Evolutionary conservation across 2,888 invertebrate species (phyloP).

Genomic region (Pediacus dermestoides): DNA sequence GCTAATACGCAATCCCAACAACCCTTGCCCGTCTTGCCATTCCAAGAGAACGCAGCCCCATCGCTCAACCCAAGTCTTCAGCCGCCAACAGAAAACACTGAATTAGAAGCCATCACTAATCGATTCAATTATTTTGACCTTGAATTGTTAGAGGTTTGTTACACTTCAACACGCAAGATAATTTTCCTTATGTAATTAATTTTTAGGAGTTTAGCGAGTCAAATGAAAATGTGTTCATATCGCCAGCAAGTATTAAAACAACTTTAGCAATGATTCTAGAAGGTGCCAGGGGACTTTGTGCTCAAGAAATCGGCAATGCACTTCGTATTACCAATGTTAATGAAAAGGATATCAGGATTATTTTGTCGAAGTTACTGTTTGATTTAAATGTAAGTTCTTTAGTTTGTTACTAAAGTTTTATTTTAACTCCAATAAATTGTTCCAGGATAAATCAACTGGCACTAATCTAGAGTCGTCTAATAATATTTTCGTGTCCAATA

Average conservation of each 20-base stretch:
- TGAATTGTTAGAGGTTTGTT: conserved; percentile 42
- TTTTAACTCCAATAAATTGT: conserved; percentile 11
- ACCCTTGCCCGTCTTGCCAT: too few species aligned
- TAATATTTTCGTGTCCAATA: conserved; percentile 52
- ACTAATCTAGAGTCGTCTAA: conserved; percentile 51
- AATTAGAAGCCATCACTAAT: conserved; percentile 1
- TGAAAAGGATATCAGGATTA: conserved; percentile 24
- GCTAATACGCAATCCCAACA: too few species aligned
- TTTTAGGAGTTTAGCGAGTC: conserved; percentile 33
- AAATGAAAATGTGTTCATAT: conserved; percentile 59
- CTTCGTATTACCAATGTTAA: conserved; percentile 50
- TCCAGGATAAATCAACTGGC: conserved; percentile 33
- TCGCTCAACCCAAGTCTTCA: too few species aligned
- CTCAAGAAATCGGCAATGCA: conserved; percentile 56
- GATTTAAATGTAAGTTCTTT: conserved; percentile 30
- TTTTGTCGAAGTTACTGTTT: conserved; percentile 27
- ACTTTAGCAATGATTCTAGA: conserved; percentile 62
- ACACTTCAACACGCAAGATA: conserved; percentile 4
- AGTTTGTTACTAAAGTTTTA: conserved; percentile 5
- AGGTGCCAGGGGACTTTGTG: conserved; percentile 58
- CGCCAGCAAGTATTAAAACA: conserved; percentile 65
- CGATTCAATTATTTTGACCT: conserved; percentile 45
- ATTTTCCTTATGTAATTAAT: conserved; percentile 11
- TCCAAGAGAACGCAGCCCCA: too few species aligned
- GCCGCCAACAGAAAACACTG: conserved; percentile 6